Evolutionary conservation across 2,888 invertebrate genomes (phyloP).

Genomic region (Schizaphis graminum): DNA sequence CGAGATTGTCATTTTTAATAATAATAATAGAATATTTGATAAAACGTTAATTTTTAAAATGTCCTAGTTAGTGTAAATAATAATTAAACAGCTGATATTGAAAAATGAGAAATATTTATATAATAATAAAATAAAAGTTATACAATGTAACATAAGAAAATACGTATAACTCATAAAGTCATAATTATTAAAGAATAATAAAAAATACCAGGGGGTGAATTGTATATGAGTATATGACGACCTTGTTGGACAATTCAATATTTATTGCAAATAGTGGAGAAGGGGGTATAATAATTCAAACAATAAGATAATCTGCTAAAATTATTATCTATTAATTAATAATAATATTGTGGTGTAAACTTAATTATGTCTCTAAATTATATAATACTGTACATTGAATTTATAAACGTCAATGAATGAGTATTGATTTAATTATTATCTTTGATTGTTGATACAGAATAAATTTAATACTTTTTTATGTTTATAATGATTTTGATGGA

Average conservation of each 20-base stretch:
- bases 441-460: neutral
- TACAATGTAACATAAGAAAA: neutral
- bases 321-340: neutral
- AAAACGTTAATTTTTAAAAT: neutral
- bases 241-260: neutral
- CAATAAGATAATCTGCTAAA: neutral
- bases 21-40: neutral
- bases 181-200: neutral
- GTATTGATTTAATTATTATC: neutral
- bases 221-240: neutral
- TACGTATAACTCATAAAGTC: too few species aligned
- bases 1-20: neutral
- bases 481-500: neutral
- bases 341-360: neutral
- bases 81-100: too few species aligned
- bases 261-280: neutral
- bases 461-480: neutral
- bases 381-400: neutral
- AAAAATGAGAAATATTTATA: neutral
- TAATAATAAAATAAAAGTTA: neutral
- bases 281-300: neutral
- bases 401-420: neutral
- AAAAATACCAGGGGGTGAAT: neutral
- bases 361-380: neutral
- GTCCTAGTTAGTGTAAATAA: neutral